Base-by-base conservation (phyloP, 2,113 vertebrate genomes). In the Zootoca vivipara region DNA sequence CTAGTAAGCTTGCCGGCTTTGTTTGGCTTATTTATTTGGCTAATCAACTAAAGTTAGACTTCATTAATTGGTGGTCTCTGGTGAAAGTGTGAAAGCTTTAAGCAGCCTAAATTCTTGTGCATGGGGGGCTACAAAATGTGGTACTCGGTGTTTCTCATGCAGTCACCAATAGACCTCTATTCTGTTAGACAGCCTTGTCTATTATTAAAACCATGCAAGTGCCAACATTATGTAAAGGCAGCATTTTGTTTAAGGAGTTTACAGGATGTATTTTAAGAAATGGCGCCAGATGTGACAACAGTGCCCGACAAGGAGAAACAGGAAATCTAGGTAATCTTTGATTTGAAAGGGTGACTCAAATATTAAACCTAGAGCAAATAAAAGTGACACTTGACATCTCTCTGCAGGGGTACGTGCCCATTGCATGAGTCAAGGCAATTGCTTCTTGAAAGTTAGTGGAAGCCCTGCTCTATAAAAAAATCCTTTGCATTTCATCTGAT, bases 111-210 rank as follows among this genome's bases (percentile, higher is more conserved):
- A 65, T 4, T 28, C 33, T 72, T 72, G 10, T 72, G 46, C 5
- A 67, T 30, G 30, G 65, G 65, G 91, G 90, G 86, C 80, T 72
- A 87, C 79, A 90, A 72, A 88, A 18, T 30, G 22, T 78, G 52
- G 16, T 64, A 75, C 15, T 64, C 15, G 64, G 13, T 16, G 8
- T 58, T 26, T 33, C 28, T 85, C 4, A 24, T 75, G 6, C 22
- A 56, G 30, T 35, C 13, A 30, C 46, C 28, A 40, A 52, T 28
- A 73, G 67, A 73, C 12, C 33, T 62, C 16, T n/a, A 22, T 20
- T 56, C 89, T 13, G 69, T 93, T 88, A 78, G 92, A 89, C 92
- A 88, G 87, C 40, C 56, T 69, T 30, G 69, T 58, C 70, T 82
- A 70, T 24, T 16, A n/a, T 38, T 58, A 42, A 86, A 70, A 42